Percentiles rank a stretch among this genome's conserved stretches.
Conservation (phyloP, 2,113 vertebrate genomes). For the Gavialis gangeticus region DNA sequence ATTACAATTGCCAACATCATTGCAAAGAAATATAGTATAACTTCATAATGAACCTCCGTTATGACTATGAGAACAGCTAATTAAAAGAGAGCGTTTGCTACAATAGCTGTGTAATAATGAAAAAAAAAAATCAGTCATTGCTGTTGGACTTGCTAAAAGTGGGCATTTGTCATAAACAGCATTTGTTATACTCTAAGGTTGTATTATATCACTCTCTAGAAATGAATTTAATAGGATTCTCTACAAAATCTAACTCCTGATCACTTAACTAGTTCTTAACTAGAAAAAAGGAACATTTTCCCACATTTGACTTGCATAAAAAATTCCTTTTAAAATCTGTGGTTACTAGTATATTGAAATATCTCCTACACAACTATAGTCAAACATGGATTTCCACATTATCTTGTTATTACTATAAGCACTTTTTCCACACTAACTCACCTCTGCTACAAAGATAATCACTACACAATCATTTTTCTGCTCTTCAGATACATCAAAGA, state of each 20-base stretch:
- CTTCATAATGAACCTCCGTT: no score
- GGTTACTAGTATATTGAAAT: neutral
- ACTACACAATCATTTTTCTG: constrained; percentile 84
- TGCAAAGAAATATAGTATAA: neutral
- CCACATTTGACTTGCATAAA: neutral
- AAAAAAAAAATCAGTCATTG: no score
- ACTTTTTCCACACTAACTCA: constrained; percentile 52
- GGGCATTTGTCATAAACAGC: no score
- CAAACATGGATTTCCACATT: neutral
- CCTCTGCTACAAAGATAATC: constrained; percentile 90
- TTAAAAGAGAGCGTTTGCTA: no score
- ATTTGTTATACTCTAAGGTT: no score
- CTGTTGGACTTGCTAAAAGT: no score
- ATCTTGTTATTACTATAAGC: neutral
- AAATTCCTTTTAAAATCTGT: neutral
- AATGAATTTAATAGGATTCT: neutral
- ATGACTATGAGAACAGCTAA: no score
- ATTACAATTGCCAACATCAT: neutral
- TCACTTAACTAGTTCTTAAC: neutral
- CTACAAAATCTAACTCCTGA: neutral
- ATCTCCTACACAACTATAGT: neutral
- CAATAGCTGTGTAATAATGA: no score
- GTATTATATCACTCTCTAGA: neutral
- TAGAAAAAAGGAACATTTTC: neutral
- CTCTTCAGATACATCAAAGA: constrained; percentile 78